Base-by-base conservation (phyloP, 2,888 invertebrate genomes). In the Xestia ashworthii region DNA sequence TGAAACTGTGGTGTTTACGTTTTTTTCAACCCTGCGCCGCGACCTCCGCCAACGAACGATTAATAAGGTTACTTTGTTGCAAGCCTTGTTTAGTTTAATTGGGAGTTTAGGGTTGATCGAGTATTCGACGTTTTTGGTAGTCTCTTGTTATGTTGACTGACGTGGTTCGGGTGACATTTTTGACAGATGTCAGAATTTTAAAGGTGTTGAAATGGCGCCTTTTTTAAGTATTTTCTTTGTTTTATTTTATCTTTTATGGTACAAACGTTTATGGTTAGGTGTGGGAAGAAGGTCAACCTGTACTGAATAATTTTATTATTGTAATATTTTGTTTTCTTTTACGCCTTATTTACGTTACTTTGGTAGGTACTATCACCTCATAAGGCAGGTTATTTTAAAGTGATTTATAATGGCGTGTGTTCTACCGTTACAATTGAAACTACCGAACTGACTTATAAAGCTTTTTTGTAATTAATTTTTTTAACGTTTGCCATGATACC, bases 1-100 rank as follows among this genome's bases (percentile, higher is more conserved):
- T 96, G 96, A 92, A 85, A 87, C 88, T 86, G 85, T 95, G 95
- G 84, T 95, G 95, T 95, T 95, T 95, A 95, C 91, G 91, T 95
- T 95, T 96, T 95, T 95, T 95, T 87, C 78, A 86, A 89, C 88
- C 88, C 87, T 71, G 81, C 76, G 81, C 80, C 71, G 74, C 86
- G 86, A 89, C 88, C 88, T 89, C 85, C 87, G 75, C 76, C 82
- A 80, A 78, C 78, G 75, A 78, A 73, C 80, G 81, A 88, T 88
- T 89, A 88, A 88, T 86, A 81, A 84, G 71, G 74, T 88, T 83
- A 89, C 86, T 85, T 87, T 84, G 89, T 83, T 81, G 70, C 75
- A 44, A 8, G 71, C 48, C 77, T 86, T 84, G 82, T 87, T 88
- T 76, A 72, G 46, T 82, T 77, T 81, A 84, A 85, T 87, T 79